phyloP scores from a whole-genome alignment of 2,113 vertebrate species.

The Trematocara stigmaticum region DNA sequence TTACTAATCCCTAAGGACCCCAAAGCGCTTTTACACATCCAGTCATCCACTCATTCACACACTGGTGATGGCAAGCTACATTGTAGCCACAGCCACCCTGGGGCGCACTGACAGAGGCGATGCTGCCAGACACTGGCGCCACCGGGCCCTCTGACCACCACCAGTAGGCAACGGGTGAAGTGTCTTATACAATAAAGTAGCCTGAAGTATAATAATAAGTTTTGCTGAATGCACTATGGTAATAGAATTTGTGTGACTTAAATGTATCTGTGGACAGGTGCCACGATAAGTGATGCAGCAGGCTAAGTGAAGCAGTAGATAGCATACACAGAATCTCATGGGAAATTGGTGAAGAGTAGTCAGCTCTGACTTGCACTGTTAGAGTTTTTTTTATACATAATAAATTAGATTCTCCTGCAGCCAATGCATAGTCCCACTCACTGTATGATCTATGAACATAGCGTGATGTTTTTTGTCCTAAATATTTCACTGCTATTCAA shows the following conservation, averaged over 20 bases:
- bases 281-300: not conserved
- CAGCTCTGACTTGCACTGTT: not conserved
- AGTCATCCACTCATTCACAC: no score
- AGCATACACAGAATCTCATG: not conserved
- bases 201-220: not conserved
- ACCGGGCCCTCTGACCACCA: no score
- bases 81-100: no score
- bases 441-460: not conserved
- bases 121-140: no score
- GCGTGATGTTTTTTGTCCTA: not conserved
- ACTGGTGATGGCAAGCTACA: no score
- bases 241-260: not conserved
- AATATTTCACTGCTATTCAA: not conserved
- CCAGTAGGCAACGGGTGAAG: no score
- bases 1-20: no score
- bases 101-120: no score
- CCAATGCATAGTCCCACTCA: not conserved
- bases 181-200: not conserved
- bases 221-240: not conserved
- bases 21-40: no score
- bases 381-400: not conserved
- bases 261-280: not conserved
- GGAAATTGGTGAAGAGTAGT: not conserved
- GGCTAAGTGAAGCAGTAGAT: not conserved
- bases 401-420: slow-evolving; percentile 4